Conservation (phyloP, 2,888 invertebrate genomes). For the Eristalis tenax region DNA sequence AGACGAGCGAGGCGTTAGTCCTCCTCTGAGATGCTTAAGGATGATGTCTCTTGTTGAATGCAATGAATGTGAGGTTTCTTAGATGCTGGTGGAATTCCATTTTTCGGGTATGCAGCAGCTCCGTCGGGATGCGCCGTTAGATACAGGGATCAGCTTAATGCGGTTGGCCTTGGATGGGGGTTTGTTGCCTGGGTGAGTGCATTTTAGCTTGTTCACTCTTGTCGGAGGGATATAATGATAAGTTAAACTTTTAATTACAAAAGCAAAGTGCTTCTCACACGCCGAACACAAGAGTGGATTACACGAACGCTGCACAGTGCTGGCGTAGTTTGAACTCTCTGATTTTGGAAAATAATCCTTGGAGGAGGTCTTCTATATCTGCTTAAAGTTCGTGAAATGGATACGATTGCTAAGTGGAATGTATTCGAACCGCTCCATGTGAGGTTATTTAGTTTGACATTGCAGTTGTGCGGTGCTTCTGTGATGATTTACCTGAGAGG, state of each 20-base stretch:
- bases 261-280: not conserved
- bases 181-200: not conserved
- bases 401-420: too few species aligned
- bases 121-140: not conserved
- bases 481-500: too few species aligned
- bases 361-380: too few species aligned
- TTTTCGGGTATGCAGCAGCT: not conserved
- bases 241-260: not conserved
- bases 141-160: not conserved
- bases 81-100: not conserved
- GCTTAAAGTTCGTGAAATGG: too few species aligned
- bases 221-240: not conserved
- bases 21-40: not conserved
- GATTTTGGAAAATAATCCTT: too few species aligned
- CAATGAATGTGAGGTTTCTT: not conserved
- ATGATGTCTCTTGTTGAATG: not conserved
- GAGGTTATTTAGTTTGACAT: too few species aligned
- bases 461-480: too few species aligned
- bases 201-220: not conserved
- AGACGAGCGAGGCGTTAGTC: not conserved
- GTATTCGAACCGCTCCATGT: too few species aligned
- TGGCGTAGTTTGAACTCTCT: too few species aligned
- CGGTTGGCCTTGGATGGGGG: not conserved
- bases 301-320: not conserved
- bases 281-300: not conserved